These are phyloP conservation scores for Caenorhabditis brenneri DNA, from an alignment of 1,140 invertebrate species.

Conservation along the genomic window DNA sequence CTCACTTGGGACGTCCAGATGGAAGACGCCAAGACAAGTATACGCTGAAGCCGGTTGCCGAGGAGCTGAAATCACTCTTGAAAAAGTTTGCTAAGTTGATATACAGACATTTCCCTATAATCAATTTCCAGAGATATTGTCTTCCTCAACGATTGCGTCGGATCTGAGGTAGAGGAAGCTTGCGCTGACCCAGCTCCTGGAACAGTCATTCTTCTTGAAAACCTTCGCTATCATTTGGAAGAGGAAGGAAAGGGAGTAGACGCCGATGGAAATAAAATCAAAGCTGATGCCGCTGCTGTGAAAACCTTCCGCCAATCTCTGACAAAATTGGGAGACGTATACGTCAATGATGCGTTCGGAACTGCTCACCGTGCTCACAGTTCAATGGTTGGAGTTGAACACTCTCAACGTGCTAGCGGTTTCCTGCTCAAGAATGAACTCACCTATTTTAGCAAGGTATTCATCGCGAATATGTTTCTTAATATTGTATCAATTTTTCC, in stretches of 20 bases:
- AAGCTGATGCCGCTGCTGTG: constrained; percentile 82
- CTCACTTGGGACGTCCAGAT: constrained; percentile 95
- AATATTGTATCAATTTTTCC: not conserved
- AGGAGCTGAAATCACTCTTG: constrained; percentile 85
- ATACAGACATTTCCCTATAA: not conserved
- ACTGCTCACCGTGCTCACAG: constrained; percentile 97
- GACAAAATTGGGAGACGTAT: constrained; percentile 93
- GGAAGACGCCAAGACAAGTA: constrained; percentile 84
- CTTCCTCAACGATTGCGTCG: constrained; percentile 92
- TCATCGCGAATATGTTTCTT: not conserved
- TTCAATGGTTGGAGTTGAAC: constrained; percentile 80
- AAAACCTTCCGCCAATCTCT: constrained; percentile 86
- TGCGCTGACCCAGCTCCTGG: constrained; percentile 87
- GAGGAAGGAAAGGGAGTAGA: constrained; percentile 98
- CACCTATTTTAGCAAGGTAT: constrained; percentile 88
- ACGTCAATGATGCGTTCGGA: constrained; percentile 99
- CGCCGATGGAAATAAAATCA: constrained; percentile 84
- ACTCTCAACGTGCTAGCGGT: constrained; percentile 86
- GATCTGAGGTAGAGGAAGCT: constrained; percentile 84
- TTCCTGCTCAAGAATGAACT: constrained; percentile 97
- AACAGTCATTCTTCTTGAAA: constrained; percentile 91
- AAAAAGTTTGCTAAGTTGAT: constrained; percentile 76
- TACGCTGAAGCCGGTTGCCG: constrained; percentile 87
- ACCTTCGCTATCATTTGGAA: constrained; percentile 93
- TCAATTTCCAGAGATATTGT: constrained; percentile 77